Conservation (phyloP, 2,797 vertebrate species). For the Eulemur coronatus region DNA sequence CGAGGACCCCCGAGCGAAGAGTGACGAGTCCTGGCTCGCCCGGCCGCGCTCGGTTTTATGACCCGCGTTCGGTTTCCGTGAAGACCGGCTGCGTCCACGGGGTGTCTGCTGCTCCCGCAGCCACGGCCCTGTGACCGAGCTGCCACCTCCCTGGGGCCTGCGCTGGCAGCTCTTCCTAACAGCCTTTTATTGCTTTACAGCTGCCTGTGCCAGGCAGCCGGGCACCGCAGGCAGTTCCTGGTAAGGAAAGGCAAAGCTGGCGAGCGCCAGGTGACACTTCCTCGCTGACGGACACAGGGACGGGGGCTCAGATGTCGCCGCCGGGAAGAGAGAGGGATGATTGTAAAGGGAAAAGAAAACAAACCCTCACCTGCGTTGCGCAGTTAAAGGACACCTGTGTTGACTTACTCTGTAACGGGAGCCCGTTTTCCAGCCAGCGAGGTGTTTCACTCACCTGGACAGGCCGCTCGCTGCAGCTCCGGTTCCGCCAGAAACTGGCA, state of each 20-base stretch:
- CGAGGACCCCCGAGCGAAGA: rapidly evolving
- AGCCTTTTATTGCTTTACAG: conserved; percentile 36
- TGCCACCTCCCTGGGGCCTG: neutral
- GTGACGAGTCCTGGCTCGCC: neutral
- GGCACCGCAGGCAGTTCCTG: conserved; percentile 60
- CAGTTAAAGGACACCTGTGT: conserved; percentile 50
- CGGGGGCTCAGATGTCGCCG: neutral
- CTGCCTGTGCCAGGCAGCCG: conserved; percentile 24
- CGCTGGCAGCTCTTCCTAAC: neutral
- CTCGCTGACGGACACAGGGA: neutral
- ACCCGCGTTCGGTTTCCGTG: rapidly evolving
- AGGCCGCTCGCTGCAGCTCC: neutral
- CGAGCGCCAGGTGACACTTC: neutral
- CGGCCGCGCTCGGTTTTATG: neutral
- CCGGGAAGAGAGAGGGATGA: conserved; percentile 18
- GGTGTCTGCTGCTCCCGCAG: rapidly evolving
- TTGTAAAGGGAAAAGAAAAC: neutral
- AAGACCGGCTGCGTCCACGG: neutral
- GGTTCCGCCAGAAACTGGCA: neutral
- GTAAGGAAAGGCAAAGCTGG: conserved; percentile 39
- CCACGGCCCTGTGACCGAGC: neutral
- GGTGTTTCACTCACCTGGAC: neutral
- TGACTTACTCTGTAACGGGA: conserved; percentile 30
- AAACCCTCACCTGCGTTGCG: neutral
- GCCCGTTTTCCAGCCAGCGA: neutral